Evolutionary conservation across 2,888 invertebrate genomes (phyloP), one percentile per base, ranked within the genome.

Genomic region (Tipula helvola): DNA sequence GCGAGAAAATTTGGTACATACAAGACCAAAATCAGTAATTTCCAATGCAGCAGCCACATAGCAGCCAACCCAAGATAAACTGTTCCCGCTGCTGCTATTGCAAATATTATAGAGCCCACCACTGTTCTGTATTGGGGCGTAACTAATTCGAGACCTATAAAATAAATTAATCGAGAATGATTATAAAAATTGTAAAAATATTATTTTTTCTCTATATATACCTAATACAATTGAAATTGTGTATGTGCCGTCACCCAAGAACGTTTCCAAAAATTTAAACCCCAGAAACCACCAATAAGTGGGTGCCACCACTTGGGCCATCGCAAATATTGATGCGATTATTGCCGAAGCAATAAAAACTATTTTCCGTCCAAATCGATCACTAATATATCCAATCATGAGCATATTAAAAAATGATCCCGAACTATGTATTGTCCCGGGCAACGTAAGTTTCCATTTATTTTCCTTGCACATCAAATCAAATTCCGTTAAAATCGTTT

Each of bases 321-420:
- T 28, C 28, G 18, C 84, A 5, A 41, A n/a, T n/a, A 4, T 39
- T 7, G 84, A 13, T 5, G 39, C 39, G 1, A 41, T 16, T 16
- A 84, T 10, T 41, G 41, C 8, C 3, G 39, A 36, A 8, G 8
- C 36, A 84, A 84, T 84, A 7, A 84, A 39, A 36, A 84, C 41
- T 5, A 8, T 36, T 84, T 41, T 84, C 4, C 84, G 84, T 2
- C 84, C 84, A 89, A 90, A 95, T 94, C 92, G 93, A 91, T 95
- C 95, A 0, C 95, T 95, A 83, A 95, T 90, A 88, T 93, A 92
- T 85, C 95, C 95, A 89, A 94, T 92, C 88, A 94, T 92, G 39
- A 94, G 94, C 88, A 95, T 90, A 1, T 94, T 94, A 87, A 94
- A 91, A 88, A 95, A 93, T 91, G 94, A 94, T 86, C 95, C 95